Evolutionary conservation across 2,888 invertebrate genomes (phyloP).

Genomic region (Amiota mariae): DNA sequence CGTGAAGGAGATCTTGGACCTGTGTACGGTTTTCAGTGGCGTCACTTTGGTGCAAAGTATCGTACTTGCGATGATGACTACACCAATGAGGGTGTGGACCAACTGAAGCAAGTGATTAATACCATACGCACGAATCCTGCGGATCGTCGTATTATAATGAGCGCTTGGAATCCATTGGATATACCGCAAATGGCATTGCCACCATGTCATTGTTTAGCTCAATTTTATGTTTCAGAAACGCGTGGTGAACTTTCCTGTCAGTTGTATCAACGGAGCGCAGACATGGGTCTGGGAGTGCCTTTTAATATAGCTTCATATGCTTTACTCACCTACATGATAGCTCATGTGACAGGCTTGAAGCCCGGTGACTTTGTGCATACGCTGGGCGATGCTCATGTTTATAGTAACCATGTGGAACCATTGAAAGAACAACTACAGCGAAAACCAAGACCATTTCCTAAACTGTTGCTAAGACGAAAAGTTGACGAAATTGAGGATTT

Average conservation of each 20-base stretch:
- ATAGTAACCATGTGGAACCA: slow-evolving; percentile 90
- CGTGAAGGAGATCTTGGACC: slow-evolving; percentile 97
- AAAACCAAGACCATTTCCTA: slow-evolving; percentile 87
- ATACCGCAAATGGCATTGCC: slow-evolving; percentile 94
- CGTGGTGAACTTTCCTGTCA: slow-evolving; percentile 90
- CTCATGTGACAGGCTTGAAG: slow-evolving; percentile 92
- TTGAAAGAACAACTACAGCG: slow-evolving; percentile 86
- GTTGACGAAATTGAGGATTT: slow-evolving; percentile 91
- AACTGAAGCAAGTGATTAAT: slow-evolving; percentile 85
- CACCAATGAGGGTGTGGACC: slow-evolving; percentile 89
- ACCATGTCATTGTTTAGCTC: slow-evolving; percentile 95
- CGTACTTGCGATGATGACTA: slow-evolving; percentile 87
- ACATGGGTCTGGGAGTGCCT: slow-evolving; percentile 98
- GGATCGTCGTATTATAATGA: slow-evolving; percentile 92
- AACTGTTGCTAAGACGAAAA: slow-evolving; percentile 82
- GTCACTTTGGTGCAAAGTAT: slow-evolving; percentile 96
- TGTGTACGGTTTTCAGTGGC: slow-evolving; percentile 98
- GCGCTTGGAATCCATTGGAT: slow-evolving; percentile 95
- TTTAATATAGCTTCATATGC: slow-evolving; percentile 99
- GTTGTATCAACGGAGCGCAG: slow-evolving; percentile 96
- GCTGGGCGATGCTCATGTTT: slow-evolving; percentile 96
- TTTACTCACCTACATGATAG: slow-evolving; percentile 94
- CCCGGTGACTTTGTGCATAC: slow-evolving; percentile 96
- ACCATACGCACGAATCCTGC: slow-evolving; percentile 86
- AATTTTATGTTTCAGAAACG: slow-evolving; percentile 87